phyloP scores from a whole-genome alignment of 2,888 invertebrate genomes.

The Chrysotoxum bicinctum region DNA sequence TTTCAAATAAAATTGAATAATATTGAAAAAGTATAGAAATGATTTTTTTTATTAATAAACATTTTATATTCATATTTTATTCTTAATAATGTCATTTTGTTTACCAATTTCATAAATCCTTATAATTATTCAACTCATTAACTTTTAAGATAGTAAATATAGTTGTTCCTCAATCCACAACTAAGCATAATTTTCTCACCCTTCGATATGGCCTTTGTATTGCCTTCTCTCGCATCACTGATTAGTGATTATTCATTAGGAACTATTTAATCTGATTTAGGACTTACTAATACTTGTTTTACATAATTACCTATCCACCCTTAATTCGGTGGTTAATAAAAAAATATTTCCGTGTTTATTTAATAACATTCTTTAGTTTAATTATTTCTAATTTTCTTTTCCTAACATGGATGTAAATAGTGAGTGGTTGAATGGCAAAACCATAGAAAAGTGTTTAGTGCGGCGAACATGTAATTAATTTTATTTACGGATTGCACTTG shows the following conservation, averaged over 20 bases:
- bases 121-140: too few species aligned
- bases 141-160: too few species aligned
- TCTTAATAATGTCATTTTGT: too few species aligned
- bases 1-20: too few species aligned
- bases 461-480: conserved; percentile 29
- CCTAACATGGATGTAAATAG: background rate
- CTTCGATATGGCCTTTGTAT: background rate
- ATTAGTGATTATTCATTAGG: background rate
- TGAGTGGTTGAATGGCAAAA: background rate
- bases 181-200: background rate
- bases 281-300: background rate
- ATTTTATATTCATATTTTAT: too few species aligned
- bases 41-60: too few species aligned
- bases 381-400: background rate
- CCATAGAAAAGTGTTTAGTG: conserved; percentile 1
- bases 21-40: too few species aligned
- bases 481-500: conserved; percentile 39
- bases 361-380: background rate
- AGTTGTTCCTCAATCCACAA: too few species aligned
- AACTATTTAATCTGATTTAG: background rate
- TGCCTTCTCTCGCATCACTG: background rate
- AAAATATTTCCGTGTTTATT: background rate
- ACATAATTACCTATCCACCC: background rate
- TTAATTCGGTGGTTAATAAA: conserved; percentile 4
- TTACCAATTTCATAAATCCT: too few species aligned